phyloP scores from a whole-genome alignment of 2,113 vertebrate species.

The Accipiter virgatus region DNA sequence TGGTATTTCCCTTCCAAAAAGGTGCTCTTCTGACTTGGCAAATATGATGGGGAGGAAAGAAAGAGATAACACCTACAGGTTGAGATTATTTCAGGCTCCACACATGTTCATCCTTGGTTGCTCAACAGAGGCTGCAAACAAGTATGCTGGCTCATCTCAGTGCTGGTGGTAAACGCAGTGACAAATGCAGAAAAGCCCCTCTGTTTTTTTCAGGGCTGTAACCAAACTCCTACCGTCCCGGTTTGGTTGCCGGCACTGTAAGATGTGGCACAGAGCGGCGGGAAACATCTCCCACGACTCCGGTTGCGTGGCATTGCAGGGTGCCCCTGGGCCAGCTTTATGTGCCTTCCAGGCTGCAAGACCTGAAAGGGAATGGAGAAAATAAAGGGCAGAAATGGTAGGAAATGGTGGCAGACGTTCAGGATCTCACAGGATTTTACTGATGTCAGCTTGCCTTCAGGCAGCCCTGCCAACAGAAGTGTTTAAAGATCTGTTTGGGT shows the following conservation, averaged over 20 bases:
- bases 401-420: background rate
- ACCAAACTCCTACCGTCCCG: background rate
- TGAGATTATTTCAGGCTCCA: background rate
- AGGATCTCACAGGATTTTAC: background rate
- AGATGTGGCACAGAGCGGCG: rapidly evolving
- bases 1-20: background rate
- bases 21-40: background rate
- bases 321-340: background rate
- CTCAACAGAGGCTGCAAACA: background rate
- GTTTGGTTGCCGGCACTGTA: background rate
- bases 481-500: background rate
- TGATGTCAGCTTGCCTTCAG: background rate
- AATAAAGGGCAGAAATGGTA: background rate
- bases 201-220: background rate
- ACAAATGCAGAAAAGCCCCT: background rate
- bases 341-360: background rate
- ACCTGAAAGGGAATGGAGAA: background rate
- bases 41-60: background rate
- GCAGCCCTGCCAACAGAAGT: background rate
- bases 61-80: background rate
- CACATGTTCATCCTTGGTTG: background rate
- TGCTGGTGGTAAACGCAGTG: background rate
- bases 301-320: background rate
- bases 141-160: background rate
- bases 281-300: rapidly evolving